Base-by-base conservation (phyloP, 92 coral and sea anemone species). In the Parazoanthus atlanticus region DNA sequence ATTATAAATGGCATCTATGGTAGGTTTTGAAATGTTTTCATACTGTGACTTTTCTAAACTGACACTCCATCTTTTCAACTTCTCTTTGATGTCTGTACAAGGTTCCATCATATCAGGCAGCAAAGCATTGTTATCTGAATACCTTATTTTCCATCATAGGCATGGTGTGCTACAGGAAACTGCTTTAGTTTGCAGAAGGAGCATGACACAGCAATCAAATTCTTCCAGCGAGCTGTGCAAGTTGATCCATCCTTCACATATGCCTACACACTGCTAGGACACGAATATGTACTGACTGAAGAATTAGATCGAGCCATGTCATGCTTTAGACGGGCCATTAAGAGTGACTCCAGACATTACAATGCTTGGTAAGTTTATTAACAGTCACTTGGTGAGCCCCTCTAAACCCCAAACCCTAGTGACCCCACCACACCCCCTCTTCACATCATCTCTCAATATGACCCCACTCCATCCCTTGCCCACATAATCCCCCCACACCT, bases 141-240 rank as follows among this genome's bases (percentile, higher is more conserved):
- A 70, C 23, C 38, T 8, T 78, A 11, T 29, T 76, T 52, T 5
- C 26, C 74, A 71, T 61, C 49, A 10, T 77, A 97, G 99, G 96
- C 99, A 3, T 97, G 99, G 99, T 94, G 98, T 79, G 99, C 97
- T 2, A 97, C 99, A 32, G 99, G 99, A 3, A 97, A 97, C 86
- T 97, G 99, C 82, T 97, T 95, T 83, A 97, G 99, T 87, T 83
- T 97, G 65, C 99, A 97, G 52, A 97, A 97, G 91, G 99, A 97
- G 85, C 99, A 97, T 78, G 99, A 97, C 88, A 97, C 98, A 30
- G 99, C 99, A 15, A 95, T 97, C 88, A 97, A 95, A 85, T 97
- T 97, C 89, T 97, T 97, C 84, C 98, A 97, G 89, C 94, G 99
- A 30, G 99, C 99, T 1, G 99, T 97, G n/a, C 99, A 97, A 77